Evolutionary conservation across 2,797 vertebrate species (phyloP).

Genomic region (Tiaroga cobitis): DNA sequence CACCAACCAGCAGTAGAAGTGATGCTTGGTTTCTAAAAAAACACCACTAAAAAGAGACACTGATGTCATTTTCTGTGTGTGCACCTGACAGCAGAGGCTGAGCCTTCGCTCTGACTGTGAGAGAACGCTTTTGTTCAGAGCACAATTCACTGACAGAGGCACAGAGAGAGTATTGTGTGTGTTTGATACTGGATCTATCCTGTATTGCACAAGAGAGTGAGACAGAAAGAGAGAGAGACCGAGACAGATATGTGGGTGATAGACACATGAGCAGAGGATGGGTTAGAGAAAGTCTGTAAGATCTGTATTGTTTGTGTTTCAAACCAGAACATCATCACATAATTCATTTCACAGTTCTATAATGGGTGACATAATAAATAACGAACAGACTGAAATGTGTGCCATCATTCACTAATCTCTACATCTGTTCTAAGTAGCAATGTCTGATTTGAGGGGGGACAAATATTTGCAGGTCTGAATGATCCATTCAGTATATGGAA

Average conservation of each 20-base stretch:
- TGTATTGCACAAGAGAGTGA: slow-evolving; percentile 55
- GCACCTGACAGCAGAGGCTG: slow-evolving; percentile 52
- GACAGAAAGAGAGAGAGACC: slow-evolving; percentile 25
- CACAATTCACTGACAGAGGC: slow-evolving; percentile 65
- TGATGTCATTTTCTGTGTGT: slow-evolving; percentile 18
- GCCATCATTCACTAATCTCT: background rate
- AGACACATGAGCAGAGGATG: slow-evolving; percentile 1
- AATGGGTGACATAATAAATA: background rate
- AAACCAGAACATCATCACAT: background rate
- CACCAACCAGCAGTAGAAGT: background rate
- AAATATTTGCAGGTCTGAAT: background rate
- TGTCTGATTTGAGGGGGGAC: background rate
- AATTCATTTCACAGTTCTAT: background rate
- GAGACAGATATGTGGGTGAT: slow-evolving; percentile 24
- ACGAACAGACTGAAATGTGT: background rate
- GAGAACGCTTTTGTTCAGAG: slow-evolving; percentile 72
- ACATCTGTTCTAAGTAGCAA: background rate
- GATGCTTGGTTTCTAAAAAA: background rate
- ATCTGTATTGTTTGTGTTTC: background rate
- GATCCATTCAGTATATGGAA: background rate
- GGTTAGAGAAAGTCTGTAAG: background rate
- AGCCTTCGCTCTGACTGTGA: slow-evolving; percentile 63
- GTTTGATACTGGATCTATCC: slow-evolving; percentile 61
- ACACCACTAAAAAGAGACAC: background rate
- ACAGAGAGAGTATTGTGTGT: slow-evolving; percentile 76